Evolutionary conservation across 2,113 vertebrate species (phyloP).

Genomic region (Antennarius striatus): DNA sequence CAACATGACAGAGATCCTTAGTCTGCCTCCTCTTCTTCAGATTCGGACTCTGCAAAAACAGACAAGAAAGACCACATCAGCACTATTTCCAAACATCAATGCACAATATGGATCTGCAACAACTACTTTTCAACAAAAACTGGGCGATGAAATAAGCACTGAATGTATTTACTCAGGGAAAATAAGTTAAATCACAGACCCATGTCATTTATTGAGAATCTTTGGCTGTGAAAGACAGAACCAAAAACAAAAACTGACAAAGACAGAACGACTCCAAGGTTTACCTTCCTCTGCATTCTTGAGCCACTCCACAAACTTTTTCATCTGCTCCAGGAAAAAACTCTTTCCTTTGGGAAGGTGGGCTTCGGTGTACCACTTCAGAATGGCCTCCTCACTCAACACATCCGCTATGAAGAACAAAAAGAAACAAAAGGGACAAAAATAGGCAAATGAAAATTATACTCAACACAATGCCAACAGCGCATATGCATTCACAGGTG

Average conservation of each 20-base stretch:
- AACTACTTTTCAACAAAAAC: neutral
- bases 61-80: conserved; percentile 9
- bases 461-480: conserved; percentile 29
- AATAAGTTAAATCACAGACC: neutral
- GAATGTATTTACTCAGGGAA: neutral
- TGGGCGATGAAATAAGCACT: neutral
- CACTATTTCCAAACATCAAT: neutral
- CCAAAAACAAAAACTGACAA: neutral
- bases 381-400: conserved; percentile 93
- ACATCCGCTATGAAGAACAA: conserved; percentile 83
- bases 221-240: neutral
- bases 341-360: conserved; percentile 94
- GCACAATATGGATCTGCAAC: neutral
- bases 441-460: neutral
- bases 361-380: conserved; percentile 95
- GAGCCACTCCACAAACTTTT: conserved; percentile 97
- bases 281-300: conserved; percentile 98
- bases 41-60: conserved; percentile 89
- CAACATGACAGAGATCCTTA: conserved; percentile 73
- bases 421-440: neutral
- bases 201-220: no score
- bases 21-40: conserved; percentile 94
- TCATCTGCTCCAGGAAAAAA: conserved; percentile 97
- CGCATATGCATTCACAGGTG: conserved; percentile 59
- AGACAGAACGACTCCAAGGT: neutral